Base-by-base conservation (phyloP, 2,113 vertebrate species). In the Cryptomyrus ogoouensis region DNA sequence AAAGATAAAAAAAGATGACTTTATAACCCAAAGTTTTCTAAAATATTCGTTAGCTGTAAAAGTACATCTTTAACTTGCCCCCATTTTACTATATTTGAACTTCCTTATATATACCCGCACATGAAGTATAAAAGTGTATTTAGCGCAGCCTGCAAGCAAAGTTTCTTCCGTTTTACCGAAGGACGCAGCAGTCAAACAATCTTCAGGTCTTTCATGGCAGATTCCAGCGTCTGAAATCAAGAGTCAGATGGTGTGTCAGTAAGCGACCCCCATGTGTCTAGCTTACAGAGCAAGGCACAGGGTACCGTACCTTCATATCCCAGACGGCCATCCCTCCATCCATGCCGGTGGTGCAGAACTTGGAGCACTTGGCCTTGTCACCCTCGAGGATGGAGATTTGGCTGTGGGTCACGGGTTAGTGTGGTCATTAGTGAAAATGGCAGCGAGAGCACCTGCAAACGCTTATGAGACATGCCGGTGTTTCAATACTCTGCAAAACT, bases 311-410 rank as follows among this genome's bases (percentile, higher is more conserved):
- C 98, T 99, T 99, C 53, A 99, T 95, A 0, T 99, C 98, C 98
- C 98, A 99, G 94, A 99, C 96, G 92, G 96, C 93, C 98, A 99
- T 97, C 56, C 97, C 98, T 0, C 98, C 98, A 0, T 99, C 98
- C 98, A 99, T 98, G 47, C 98, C 98, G 0, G 98, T 99, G 91
- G 98, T 99, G 93, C 98, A 99, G 96, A 99, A 99, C 94, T 97
- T 97, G 0, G 95, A 92, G 93, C 98, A 99, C 90, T 96, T 96
- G 90, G 94, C 96, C 91, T 98, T 96, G 56, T 97, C 98, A 0
- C 98, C 98, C 0, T 89, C 95, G 90, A 99, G 94, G 93, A 98
- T 95, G 0, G 98, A 98, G 94, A 99, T 97, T 95, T 99, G 97
- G 93, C 98, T 99, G 94, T 2, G 92, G 89, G 24, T 84, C 35